Conservation (phyloP, 2,113 vertebrate species). For the Gobio gobio region DNA sequence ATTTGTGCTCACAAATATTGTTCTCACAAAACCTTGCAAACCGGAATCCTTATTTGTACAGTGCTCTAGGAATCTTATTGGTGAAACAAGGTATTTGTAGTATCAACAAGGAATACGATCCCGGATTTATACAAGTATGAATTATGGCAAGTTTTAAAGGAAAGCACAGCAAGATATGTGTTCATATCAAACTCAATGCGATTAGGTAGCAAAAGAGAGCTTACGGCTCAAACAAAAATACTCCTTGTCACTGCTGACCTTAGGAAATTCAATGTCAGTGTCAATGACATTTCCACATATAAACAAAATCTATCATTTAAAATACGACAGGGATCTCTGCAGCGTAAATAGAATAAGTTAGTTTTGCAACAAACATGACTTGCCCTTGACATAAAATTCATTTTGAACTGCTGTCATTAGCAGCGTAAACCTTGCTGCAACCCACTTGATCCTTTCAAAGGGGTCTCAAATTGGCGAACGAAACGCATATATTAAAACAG, state of each 20-base stretch:
- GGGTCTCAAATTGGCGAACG: not conserved
- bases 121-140: not conserved
- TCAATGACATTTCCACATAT: slow-evolving; percentile 7
- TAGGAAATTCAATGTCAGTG: slow-evolving; percentile 13
- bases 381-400: slow-evolving; percentile 33
- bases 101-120: not conserved
- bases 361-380: not conserved
- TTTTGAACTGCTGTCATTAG: slow-evolving; percentile 1
- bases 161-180: not conserved
- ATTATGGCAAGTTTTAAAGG: not conserved
- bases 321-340: slow-evolving; percentile 1
- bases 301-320: slow-evolving; percentile 18
- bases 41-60: not conserved
- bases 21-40: not conserved
- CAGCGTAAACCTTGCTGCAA: not conserved
- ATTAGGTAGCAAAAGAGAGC: not conserved
- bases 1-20: slow-evolving; percentile 19
- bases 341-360: slow-evolving; percentile 2
- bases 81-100: not conserved
- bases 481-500: slow-evolving; percentile 5
- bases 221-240: slow-evolving; percentile 5
- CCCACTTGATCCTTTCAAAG: not conserved
- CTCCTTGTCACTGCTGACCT: slow-evolving; percentile 3
- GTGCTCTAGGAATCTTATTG: not conserved
- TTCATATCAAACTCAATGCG: not conserved